A percentile compares a stretch with the other conserved stretches of the same genome.
Conservation (phyloP, 2,888 invertebrate genomes). For the Diplazon laetatorius region DNA sequence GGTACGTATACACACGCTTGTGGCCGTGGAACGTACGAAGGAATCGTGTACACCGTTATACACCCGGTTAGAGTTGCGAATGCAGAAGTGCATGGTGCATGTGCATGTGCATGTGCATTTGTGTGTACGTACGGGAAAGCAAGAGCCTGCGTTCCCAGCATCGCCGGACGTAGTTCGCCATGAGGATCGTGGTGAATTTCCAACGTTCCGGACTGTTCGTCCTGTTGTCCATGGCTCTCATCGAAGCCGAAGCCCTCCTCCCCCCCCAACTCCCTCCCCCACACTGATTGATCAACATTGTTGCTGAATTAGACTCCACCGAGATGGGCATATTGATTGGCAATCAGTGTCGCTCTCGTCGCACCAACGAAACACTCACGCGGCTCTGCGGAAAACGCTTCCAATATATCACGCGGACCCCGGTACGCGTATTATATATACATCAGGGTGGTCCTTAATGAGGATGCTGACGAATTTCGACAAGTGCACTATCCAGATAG, state of each 20-base stretch:
- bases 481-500: too few species aligned
- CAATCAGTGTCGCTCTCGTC: slow-evolving; percentile 80
- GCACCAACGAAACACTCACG: slow-evolving; percentile 75
- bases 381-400: slow-evolving; percentile 76
- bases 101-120: too few species aligned
- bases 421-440: too few species aligned
- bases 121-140: too few species aligned
- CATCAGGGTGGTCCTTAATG: too few species aligned
- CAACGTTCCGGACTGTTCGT: slow-evolving; percentile 57
- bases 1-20: slow-evolving; percentile 49
- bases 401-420: slow-evolving; percentile 74
- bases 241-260: slow-evolving; percentile 68
- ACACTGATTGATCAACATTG: slow-evolving; percentile 82
- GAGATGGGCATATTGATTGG: slow-evolving; percentile 82
- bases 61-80: slow-evolving; percentile 40
- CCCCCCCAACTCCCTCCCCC: too few species aligned
- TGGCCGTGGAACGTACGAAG: slow-evolving; percentile 42
- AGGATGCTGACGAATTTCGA: too few species aligned
- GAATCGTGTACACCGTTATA: slow-evolving; percentile 57
- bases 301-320: slow-evolving; percentile 81
- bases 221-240: slow-evolving; percentile 51
- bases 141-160: too few species aligned
- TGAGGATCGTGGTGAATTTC: slow-evolving; percentile 62
- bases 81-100: slow-evolving; percentile 36
- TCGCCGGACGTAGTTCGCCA: slow-evolving; percentile 31